Evolutionary conservation across 2,888 invertebrate genomes (phyloP), one percentile per base, ranked within the genome.

Genomic region (Drosophila austrosaltans): DNA sequence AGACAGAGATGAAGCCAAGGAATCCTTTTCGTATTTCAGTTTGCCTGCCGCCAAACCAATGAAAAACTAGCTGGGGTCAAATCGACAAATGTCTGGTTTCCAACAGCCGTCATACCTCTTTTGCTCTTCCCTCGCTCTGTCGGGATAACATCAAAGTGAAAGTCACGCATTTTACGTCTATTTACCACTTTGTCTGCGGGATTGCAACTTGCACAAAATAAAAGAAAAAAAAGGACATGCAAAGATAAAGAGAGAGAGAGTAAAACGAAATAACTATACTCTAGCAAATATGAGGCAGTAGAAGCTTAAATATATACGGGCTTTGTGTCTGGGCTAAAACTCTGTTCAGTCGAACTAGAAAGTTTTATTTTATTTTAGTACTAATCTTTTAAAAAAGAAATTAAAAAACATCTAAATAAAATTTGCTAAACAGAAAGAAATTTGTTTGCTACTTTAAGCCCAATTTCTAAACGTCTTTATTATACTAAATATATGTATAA

Each of bases 181-280:
- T 86, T 89, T 89, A 76, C 86, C 84, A 87, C 82, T 82, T 87
- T 89, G 86, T 86, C 86, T 89, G 89, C 48, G 48, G 48, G 25
- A 25, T 48, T 48, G 48, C 48, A 48, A 48, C 22, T 25, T 48
- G 48, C 48, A 48, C 22, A 22, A 48, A 48, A 48, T 48, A 22
- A 22, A n/a, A 40, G 5, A 16, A 16, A 42, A n/a, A 42, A 42
- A 42, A 42, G 4, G 10, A 20, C 5, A 28, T 28, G 16, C 16
- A 16, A 16, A 16, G 16, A 36, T 2, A 10, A 48, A 25, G 3
- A 48, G 4, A 25, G 4, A 25, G 3, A 3, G 1, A 48, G 10
- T 1, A 5, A 16, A 16, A 48, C 3, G 48, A 48, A 48, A 6
- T 48, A 25, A 3, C 16, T 25, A 48, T 48, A 48, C 48, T 4